phyloP scores from a whole-genome alignment of 2,888 invertebrate genomes.

The Andricus curvator region DNA sequence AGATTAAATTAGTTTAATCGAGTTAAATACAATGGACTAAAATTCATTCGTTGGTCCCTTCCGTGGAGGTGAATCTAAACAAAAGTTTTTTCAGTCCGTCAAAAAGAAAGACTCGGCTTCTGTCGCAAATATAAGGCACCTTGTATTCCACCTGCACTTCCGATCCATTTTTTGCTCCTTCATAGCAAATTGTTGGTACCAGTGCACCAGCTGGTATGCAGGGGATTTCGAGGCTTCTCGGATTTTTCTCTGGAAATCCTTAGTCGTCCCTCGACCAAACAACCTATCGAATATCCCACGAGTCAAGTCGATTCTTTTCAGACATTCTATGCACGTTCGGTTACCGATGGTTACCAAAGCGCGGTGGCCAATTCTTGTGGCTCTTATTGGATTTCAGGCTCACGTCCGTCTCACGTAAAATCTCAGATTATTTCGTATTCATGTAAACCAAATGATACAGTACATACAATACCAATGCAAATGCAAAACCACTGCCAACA shows the following conservation, averaged over 20 bases:
- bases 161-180: not conserved
- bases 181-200: not conserved
- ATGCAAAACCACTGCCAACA: not conserved
- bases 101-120: not conserved
- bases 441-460: not conserved
- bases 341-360: not conserved
- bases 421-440: not conserved
- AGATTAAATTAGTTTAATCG: no score
- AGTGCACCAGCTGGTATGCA: not conserved
- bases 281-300: not conserved
- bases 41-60: no score
- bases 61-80: not conserved
- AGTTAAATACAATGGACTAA: no score
- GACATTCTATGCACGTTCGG: constrained; percentile 12
- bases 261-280: not conserved
- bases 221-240: not conserved
- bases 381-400: not conserved
- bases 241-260: not conserved
- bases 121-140: not conserved
- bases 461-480: not conserved
- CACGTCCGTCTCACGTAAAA: not conserved
- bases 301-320: not conserved
- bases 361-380: not conserved
- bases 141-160: not conserved
- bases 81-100: not conserved